Evolutionary conservation across 2,113 vertebrate genomes (phyloP).

Genomic region (Eclectus roratus): DNA sequence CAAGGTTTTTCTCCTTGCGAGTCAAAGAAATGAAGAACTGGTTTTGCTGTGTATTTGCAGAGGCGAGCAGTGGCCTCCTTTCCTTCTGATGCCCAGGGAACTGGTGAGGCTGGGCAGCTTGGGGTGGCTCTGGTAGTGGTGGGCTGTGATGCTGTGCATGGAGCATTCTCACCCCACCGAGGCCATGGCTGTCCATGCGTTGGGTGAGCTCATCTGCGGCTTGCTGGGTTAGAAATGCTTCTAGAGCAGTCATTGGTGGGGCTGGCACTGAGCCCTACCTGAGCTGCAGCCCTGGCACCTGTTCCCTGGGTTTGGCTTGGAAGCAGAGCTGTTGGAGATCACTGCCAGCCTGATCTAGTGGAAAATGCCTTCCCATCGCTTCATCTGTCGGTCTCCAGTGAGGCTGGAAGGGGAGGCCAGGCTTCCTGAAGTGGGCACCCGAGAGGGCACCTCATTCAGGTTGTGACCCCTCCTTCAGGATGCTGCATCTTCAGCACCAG

Average conservation of each 20-base stretch:
- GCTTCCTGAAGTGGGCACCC: rapidly evolving
- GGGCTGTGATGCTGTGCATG: not conserved
- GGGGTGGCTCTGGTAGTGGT: not conserved
- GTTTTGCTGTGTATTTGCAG: not conserved
- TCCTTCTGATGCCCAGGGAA: not conserved
- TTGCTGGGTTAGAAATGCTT: not conserved
- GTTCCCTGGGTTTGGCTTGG: not conserved
- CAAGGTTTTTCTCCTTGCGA: not conserved
- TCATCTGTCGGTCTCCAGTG: not conserved
- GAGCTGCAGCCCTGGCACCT: not conserved
- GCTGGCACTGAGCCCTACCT: not conserved
- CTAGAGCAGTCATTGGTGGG: not conserved
- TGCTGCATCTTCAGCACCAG: rapidly evolving
- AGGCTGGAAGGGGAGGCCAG: not conserved
- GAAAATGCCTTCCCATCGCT: not conserved
- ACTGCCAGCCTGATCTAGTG: not conserved
- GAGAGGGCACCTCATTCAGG: rapidly evolving
- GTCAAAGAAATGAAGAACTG: not conserved
- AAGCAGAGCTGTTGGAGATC: not conserved
- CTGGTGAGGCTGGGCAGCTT: rapidly evolving
- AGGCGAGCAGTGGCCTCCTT: not conserved
- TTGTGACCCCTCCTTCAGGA: rapidly evolving
- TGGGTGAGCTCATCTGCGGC: rapidly evolving
- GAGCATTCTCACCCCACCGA: rapidly evolving
- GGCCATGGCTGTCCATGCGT: rapidly evolving